Conservation (phyloP, 2,888 invertebrate genomes). For the Caenorhabditis uteleia region DNA sequence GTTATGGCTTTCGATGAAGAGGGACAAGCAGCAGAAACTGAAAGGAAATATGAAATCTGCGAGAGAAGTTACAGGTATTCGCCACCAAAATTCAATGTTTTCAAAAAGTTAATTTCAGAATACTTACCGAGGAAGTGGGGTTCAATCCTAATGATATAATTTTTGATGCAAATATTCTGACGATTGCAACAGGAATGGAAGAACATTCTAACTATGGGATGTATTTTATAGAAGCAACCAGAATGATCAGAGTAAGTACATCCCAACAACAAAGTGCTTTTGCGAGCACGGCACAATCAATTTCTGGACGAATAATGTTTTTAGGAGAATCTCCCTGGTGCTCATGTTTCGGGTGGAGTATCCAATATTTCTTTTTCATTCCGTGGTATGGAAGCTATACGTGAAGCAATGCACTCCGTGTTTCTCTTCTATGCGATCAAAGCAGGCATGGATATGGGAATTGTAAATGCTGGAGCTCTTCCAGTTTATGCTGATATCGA, state of each 20-base stretch:
- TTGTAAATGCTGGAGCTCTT: conserved; percentile 75
- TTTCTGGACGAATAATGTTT: background rate
- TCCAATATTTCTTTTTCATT: conserved; percentile 76
- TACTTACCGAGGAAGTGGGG: conserved; percentile 73
- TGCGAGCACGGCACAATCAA: background rate
- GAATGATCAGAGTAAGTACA: conserved; percentile 74
- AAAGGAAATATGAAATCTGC: conserved; percentile 74
- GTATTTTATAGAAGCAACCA: conserved; percentile 73
- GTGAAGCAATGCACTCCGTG: conserved; percentile 70
- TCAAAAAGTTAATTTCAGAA: conserved; percentile 59
- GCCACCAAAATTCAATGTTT: background rate
- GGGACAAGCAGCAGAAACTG: conserved; percentile 74
- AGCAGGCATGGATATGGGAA: conserved; percentile 75
- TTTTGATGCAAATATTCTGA: conserved; percentile 76
- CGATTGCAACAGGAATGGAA: conserved; percentile 76
- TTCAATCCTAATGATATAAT: conserved; percentile 75
- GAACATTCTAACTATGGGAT: conserved; percentile 75
- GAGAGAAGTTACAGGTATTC: conserved; percentile 70
- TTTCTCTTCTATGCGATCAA: conserved; percentile 76
- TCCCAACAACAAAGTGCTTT: too few relatives aligned
- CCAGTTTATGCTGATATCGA: conserved; percentile 75
- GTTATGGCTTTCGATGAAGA: conserved; percentile 76
- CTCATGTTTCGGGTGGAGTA: conserved; percentile 75
- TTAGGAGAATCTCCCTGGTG: conserved; percentile 72
- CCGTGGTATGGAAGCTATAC: conserved; percentile 73